Base-by-base conservation (phyloP, 2,888 invertebrate genomes). In the Apocheima hispidaria region DNA sequence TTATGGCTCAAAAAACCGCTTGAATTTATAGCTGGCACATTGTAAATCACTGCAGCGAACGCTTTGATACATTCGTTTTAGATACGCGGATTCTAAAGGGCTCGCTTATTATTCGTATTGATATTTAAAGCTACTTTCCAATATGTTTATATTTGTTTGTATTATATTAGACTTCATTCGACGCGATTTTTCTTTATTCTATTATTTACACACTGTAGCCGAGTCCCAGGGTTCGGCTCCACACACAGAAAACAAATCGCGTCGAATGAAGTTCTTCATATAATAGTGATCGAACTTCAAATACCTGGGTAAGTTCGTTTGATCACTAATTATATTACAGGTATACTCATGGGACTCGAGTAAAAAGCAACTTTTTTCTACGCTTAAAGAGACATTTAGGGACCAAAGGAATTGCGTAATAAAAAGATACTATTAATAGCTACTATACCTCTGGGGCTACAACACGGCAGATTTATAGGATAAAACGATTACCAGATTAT, bases 1-100 rank as follows among this genome's bases (percentile, higher is more conserved):
- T 57, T 52, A 63, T 50, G 50, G 44, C 5, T 43, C 38, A 30
- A 64, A 61, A 66, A 61, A 59, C 51, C 26, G 21, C 44, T 46
- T 30, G 21, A 65, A 63, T 67, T 68, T 64, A 63, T 66, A 35
- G 61, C 57, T 51, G 62, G 52, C 65, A 65, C 49, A 21, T 60
- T 43, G 57, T 65, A 63, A 63, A 64, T 63, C 66, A 66, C 59
- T 36, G 53, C 62, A 35, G 51, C 26, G 38, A 54, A 49, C 28
- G 48, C 41, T 59, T 54, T 57, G 65, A 61, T 52, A 66, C 53
- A 59, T 66, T 63, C 38, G 55, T 54, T 55, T 62, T 49, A 60
- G 56, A 52, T 43, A 59, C 52, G 46, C 44, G 59, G 41, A 41
- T 55, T 54, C 40, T 14, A 28, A 50, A 40, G 28, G 28, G 36